A percentile compares a stretch with the other conserved stretches of the same genome.
phyloP scores from a whole-genome alignment of 2,113 vertebrate genomes.

The Platysternon megacephalum region DNA sequence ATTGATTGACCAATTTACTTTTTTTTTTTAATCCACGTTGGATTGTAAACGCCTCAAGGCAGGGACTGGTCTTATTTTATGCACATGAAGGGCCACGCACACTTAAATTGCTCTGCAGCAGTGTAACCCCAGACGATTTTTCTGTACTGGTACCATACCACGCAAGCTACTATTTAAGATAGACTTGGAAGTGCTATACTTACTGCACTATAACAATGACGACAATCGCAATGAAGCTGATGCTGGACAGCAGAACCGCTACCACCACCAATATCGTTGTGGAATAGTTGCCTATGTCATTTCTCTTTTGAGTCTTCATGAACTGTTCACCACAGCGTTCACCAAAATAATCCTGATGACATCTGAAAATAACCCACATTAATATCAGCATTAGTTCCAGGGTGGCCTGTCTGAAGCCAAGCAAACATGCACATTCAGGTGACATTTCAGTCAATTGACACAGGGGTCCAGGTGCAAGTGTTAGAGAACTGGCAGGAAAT shows the following conservation, averaged over 20 bases:
- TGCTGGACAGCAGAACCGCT: constrained; percentile 62
- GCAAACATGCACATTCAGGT: constrained; percentile 23
- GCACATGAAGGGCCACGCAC: neutral
- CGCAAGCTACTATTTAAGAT: neutral
- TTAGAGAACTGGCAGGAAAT: constrained; percentile 28
- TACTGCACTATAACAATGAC: constrained; percentile 76
- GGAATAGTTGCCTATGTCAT: constrained; percentile 67
- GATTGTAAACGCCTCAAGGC: neutral
- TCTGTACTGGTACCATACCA: neutral
- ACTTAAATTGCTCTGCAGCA: too few relatives aligned
- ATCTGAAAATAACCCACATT: constrained; percentile 73
- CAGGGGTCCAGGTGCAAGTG: neutral
- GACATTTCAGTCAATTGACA: neutral
- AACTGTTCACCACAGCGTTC: constrained; percentile 82
- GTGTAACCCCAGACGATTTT: neutral
- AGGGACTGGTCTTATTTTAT: neutral
- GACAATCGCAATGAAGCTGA: constrained; percentile 71
- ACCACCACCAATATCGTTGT: constrained; percentile 71
- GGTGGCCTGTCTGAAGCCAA: constrained; percentile 18
- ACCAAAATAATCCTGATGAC: constrained; percentile 80
- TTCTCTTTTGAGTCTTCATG: constrained; percentile 78
- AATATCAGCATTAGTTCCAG: constrained; percentile 47
- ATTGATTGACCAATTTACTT: neutral
- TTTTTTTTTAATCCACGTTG: neutral
- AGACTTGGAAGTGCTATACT: constrained; percentile 54